Percentiles rank a stretch among this genome's conserved stretches.
These are phyloP conservation scores for Sebastes steindachneri DNA, from an alignment of 2,797 vertebrate species.

Conservation along the genomic window DNA sequence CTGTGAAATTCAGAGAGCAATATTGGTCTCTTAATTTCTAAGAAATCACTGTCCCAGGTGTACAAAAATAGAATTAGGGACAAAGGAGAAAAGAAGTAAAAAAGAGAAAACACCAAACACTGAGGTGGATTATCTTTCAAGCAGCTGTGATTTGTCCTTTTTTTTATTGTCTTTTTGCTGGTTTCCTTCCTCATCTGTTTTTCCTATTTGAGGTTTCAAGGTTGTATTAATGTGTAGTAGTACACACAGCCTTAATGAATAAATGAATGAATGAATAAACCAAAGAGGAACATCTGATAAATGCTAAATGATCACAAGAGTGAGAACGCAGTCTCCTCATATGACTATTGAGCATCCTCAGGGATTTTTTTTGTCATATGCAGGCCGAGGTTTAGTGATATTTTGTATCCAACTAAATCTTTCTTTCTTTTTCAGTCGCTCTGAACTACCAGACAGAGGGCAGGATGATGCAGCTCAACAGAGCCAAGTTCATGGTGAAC, in stretches of 20 bases:
- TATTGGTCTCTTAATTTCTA: background rate
- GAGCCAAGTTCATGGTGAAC: constrained; percentile 96
- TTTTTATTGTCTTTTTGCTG: background rate
- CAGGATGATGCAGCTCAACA: constrained; percentile 97
- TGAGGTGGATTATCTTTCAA: background rate
- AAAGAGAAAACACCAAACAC: background rate
- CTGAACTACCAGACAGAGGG: constrained; percentile 98
- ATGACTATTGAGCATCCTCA: background rate
- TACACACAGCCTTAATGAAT: background rate
- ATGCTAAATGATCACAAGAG: background rate
- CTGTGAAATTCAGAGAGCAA: background rate
- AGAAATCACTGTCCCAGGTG: background rate
- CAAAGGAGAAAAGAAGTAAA: background rate
- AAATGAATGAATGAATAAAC: background rate
- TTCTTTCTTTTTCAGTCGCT: constrained; percentile 85
- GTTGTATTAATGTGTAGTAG: background rate
- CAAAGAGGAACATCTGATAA: background rate
- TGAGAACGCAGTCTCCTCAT: background rate
- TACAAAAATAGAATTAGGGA: background rate
- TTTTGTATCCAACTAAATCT: background rate
- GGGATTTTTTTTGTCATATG: background rate
- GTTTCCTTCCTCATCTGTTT: background rate
- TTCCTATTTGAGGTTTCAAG: background rate
- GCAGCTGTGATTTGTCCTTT: background rate
- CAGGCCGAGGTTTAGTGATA: background rate